Conservation (phyloP, 1,140 invertebrate species). For the Drosophila athabasca region DNA sequence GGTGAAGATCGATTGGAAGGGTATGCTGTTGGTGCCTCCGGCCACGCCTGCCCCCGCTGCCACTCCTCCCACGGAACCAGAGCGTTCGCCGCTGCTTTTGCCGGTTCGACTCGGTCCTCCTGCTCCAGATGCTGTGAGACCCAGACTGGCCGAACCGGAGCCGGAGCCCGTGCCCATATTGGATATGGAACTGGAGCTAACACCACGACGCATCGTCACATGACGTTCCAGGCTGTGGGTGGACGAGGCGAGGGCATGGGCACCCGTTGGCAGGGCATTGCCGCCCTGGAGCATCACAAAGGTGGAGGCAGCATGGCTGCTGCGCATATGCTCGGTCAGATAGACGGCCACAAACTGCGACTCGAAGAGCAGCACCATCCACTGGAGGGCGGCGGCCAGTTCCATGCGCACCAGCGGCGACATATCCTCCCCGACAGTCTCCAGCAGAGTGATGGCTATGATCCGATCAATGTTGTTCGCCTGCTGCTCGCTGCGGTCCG, state of each 20-base stretch:
- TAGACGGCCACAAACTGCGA: slow-evolving; percentile 93
- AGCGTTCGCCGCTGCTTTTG: no score
- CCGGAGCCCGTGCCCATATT: slow-evolving; percentile 69
- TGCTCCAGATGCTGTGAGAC: slow-evolving; percentile 1
- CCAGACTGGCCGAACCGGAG: slow-evolving; percentile 9
- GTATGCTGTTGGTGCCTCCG: slow-evolving; percentile 68
- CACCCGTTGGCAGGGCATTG: slow-evolving; percentile 48
- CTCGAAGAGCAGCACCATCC: slow-evolving; percentile 95
- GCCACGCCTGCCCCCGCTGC: background rate
- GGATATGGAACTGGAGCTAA: slow-evolving; percentile 82
- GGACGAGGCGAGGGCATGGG: slow-evolving; percentile 30
- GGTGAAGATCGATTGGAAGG: slow-evolving; percentile 89
- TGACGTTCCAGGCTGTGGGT: slow-evolving; percentile 79
- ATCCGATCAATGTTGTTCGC: slow-evolving; percentile 96
- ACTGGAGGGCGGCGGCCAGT: slow-evolving; percentile 91
- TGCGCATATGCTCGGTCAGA: slow-evolving; percentile 82
- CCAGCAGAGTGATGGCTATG: slow-evolving; percentile 93
- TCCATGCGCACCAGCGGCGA: slow-evolving; percentile 95
- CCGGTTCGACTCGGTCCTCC: no score
- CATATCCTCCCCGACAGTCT: slow-evolving; percentile 91
- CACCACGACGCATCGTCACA: slow-evolving; percentile 72
- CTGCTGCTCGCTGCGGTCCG: slow-evolving; percentile 94
- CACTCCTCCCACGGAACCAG: no score
- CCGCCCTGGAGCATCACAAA: slow-evolving; percentile 56
- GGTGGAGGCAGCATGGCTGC: slow-evolving; percentile 35